A percentile compares a stretch with the other conserved stretches of the same genome.
Evolutionary conservation across 2,888 invertebrate genomes (phyloP).

Genomic region (Desoria tigrina): DNA sequence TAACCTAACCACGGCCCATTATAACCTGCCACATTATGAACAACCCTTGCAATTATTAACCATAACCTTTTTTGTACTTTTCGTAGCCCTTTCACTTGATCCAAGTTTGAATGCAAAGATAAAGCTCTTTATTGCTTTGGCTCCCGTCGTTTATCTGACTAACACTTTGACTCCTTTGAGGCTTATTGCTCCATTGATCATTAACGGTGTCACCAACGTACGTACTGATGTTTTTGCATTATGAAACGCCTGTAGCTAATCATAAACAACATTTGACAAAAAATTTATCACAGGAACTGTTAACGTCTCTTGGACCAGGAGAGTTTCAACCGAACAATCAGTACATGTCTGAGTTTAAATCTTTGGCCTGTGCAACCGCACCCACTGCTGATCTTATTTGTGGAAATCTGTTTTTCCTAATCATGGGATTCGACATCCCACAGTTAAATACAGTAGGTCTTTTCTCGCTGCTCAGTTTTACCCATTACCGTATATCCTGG

Average conservation of each 20-base stretch:
- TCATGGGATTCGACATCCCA: constrained; percentile 48
- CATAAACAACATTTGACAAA: no score
- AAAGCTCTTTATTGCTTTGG: constrained; percentile 11
- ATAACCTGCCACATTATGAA: no score
- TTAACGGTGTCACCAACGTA: no score
- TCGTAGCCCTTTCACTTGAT: background rate
- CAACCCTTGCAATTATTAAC: no score
- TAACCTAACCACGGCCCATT: no score
- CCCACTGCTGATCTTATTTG: constrained; percentile 41
- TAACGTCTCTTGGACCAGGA: no score
- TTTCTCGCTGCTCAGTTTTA: no score
- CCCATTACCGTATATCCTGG: no score
- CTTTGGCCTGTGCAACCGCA: background rate
- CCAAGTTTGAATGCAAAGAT: background rate
- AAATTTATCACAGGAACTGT: no score
- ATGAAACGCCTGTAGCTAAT: constrained; percentile 20
- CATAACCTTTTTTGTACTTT: no score
- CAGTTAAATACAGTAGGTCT: constrained; percentile 55
- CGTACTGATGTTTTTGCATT: constrained; percentile 47
- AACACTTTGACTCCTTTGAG: background rate
- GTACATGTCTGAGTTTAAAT: background rate
- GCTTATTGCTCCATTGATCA: background rate
- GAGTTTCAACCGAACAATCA: no score
- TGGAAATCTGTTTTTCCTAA: constrained; percentile 22
- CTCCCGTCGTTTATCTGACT: constrained; percentile 15